Conservation (phyloP, 1,140 invertebrate genomes). For the Carcinoscorpius rotundicauda region DNA sequence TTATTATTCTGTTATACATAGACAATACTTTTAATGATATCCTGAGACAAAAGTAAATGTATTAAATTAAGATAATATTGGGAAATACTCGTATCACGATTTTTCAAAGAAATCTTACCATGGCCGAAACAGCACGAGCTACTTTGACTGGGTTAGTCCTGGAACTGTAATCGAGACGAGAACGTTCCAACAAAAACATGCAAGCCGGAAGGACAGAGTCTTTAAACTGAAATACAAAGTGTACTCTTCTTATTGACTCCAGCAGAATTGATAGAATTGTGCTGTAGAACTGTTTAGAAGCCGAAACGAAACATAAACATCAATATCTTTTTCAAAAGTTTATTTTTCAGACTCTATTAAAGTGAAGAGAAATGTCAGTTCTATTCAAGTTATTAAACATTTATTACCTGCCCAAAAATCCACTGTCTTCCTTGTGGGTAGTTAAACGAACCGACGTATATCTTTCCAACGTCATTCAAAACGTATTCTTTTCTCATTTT, state of each 20-base stretch:
- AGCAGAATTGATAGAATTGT: background rate
- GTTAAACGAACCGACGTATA: conserved; percentile 76
- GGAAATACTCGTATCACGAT: too few species aligned
- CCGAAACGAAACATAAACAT: background rate
- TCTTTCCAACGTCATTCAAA: conserved; percentile 67
- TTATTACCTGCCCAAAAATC: conserved; percentile 61
- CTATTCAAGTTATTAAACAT: background rate
- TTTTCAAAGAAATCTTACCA: conserved; percentile 35
- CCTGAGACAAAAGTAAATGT: too few species aligned
- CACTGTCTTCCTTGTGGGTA: conserved; percentile 66
- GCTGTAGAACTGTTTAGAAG: background rate
- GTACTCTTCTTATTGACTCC: too few species aligned
- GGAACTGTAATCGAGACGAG: conserved; percentile 52
- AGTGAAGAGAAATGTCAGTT: conserved; percentile 1
- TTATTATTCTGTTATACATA: too few species aligned
- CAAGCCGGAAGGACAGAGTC: conserved; percentile 73
- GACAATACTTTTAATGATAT: too few species aligned
- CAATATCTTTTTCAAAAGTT: background rate
- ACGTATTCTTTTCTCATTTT: conserved; percentile 70
- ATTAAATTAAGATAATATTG: too few species aligned
- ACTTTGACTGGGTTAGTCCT: conserved; percentile 62
- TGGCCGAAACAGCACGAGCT: conserved; percentile 60
- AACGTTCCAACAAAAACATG: conserved; percentile 55
- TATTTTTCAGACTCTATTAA: background rate
- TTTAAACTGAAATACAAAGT: conserved; percentile 44